Evolutionary conservation across 2,888 invertebrate genomes (phyloP).

Genomic region (Glaucopsyche alexis): DNA sequence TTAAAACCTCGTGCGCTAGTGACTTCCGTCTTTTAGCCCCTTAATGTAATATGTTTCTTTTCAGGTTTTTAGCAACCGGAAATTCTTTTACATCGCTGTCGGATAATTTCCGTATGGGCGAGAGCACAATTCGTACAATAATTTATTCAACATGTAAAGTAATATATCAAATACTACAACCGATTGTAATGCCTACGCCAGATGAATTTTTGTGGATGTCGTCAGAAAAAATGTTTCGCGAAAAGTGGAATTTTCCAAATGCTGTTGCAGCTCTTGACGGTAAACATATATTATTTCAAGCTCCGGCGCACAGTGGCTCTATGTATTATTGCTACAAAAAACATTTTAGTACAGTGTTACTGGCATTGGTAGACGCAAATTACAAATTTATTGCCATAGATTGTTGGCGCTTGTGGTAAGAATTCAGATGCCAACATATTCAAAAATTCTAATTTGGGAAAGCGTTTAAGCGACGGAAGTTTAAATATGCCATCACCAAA

Average conservation of each 20-base stretch:
- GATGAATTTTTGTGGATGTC: background rate
- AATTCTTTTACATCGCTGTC: constrained; percentile 1
- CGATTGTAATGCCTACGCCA: constrained; percentile 4
- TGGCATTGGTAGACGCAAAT: constrained; percentile 27
- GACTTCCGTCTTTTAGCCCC: no score
- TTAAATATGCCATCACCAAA: constrained; percentile 28
- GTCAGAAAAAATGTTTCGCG: constrained; percentile 1
- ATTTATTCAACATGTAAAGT: constrained; percentile 7
- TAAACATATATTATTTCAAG: constrained; percentile 21
- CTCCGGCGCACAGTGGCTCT: constrained; percentile 25
- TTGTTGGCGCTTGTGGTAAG: constrained; percentile 22
- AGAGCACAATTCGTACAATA: constrained; percentile 1
- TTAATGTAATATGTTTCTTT: constrained; percentile 32
- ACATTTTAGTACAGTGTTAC: constrained; percentile 24
- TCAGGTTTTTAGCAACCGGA: constrained; percentile 32
- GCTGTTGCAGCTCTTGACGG: constrained; percentile 25
- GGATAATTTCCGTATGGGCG: constrained; percentile 1
- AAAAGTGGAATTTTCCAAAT: constrained; percentile 5
- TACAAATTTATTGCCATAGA: constrained; percentile 26
- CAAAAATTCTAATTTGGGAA: constrained; percentile 28
- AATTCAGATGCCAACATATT: constrained; percentile 26
- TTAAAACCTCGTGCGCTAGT: no score
- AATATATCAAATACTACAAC: constrained; percentile 7
- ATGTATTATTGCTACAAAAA: constrained; percentile 27
- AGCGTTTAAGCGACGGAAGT: constrained; percentile 26